Base-by-base conservation (phyloP, 2,888 invertebrate genomes). In the Ichneumoninae sp. region DNA sequence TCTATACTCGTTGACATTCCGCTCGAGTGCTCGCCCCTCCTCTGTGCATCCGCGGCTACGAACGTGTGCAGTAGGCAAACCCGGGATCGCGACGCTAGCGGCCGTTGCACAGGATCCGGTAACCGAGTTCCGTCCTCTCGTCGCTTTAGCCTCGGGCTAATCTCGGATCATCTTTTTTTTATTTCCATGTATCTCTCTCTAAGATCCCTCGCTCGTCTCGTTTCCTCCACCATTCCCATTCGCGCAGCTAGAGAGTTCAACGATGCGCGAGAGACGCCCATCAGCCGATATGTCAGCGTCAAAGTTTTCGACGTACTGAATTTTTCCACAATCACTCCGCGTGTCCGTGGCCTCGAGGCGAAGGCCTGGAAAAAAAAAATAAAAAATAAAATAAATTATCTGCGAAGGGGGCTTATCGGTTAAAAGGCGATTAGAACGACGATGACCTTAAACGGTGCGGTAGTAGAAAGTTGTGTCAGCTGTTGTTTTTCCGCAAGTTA, bases 111-210 rank as follows among this genome's bases (percentile, higher is more conserved):
- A 75, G 70, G 69, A 87, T 87, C 88, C 85, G 83, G 87, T 89
- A 89, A 85, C 86, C 85, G 85, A 81, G 74, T 85, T 85, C 86
- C 50, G 68, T 84, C 85, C 85, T 74, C 79, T 73, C 52, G 60
- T 44, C 65, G 70, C 44, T 83, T 82, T 50, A 79, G 79, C 71
- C 85, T 50, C 83, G 63, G 83, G 83, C 86, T 90, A 88, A 90
- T 89, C 88, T 86, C 85, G 85, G 86, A 87, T 90, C 77, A 87
- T 83, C 86, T 87, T 84, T 66, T 1, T 22, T 33, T 5, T 47
- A 10, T 33, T 13, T 10, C 10, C 52, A 36, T 52, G 19, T 69
- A 13, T 70, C 44, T 16, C 52, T 63, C 36, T n/a, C n/a, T 60
- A 44, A 26, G 4, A 54, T 83, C 85, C 80, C 83, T 80, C 77